Evolutionary conservation across 2,113 vertebrate species (phyloP).

Genomic region (Nyctereutes procyonoides): DNA sequence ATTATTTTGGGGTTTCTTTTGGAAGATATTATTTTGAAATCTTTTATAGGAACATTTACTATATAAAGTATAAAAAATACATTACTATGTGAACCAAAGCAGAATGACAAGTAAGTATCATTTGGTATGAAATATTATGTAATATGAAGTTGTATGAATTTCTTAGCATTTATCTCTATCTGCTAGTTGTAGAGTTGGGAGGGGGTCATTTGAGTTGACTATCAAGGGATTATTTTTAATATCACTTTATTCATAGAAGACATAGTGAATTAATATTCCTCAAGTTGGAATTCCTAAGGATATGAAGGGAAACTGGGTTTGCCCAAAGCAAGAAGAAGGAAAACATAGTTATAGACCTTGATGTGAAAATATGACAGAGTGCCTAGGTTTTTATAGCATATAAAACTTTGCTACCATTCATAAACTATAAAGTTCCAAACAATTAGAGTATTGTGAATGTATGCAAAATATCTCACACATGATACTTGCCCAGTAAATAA

Average conservation of each 20-base stretch:
- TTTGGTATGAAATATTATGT: neutral
- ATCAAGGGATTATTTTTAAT: neutral
- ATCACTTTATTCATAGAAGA: neutral
- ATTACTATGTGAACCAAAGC: neutral
- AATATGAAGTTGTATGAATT: neutral
- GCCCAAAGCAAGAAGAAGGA: neutral
- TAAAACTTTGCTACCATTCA: neutral
- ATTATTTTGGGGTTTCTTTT: neutral
- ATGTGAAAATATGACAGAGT: neutral
- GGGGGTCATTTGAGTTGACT: neutral
- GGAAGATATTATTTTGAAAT: neutral
- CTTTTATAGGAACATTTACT: neutral
- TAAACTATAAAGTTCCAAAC: neutral
- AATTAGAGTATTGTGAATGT: neutral
- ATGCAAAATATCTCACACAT: neutral
- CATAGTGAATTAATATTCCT: neutral
- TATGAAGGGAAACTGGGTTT: neutral
- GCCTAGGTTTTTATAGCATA: neutral
- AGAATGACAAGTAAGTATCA: neutral
- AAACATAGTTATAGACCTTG: neutral
- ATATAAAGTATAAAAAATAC: neutral
- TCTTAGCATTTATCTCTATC: neutral
- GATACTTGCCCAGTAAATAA: neutral
- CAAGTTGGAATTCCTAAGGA: neutral
- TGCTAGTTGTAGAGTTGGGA: neutral